Conservation (phyloP, 1,140 invertebrate species). For the Scaptomyza montana region DNA sequence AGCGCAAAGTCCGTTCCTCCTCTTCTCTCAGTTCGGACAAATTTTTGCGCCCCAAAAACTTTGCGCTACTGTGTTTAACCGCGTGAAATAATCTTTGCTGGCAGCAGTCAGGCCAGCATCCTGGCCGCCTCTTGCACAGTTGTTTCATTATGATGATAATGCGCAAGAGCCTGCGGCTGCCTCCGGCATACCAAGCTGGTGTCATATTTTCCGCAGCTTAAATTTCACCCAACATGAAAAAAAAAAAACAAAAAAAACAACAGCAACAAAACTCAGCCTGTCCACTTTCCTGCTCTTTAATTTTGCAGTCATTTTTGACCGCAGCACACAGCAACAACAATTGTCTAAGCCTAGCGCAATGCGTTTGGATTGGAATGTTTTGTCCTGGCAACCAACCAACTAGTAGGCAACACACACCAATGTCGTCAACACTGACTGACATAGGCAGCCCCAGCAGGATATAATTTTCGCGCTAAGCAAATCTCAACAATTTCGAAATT, state of each 20-base stretch:
- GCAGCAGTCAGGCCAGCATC: conserved; percentile 55
- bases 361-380: conserved; percentile 40
- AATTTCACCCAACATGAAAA: conserved; percentile 50
- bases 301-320: conserved; percentile 21
- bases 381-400: conserved; percentile 22
- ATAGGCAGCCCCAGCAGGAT: conserved; percentile 41
- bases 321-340: not conserved
- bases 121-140: not conserved
- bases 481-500: conserved; percentile 76
- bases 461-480: conserved; percentile 76
- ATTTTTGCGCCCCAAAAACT: conserved; percentile 19
- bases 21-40: conserved; percentile 21
- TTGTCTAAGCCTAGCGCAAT: conserved; percentile 61
- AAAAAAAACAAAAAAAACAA: too few species aligned
- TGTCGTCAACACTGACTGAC: conserved; percentile 7
- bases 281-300: conserved; percentile 48
- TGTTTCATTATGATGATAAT: conserved; percentile 78
- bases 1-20: conserved; percentile 1
- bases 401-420: conserved; percentile 26
- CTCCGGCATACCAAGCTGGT: conserved; percentile 59
- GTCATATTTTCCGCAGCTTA: conserved; percentile 82
- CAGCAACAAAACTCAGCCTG: conserved; percentile 19
- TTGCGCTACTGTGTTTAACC: conserved; percentile 72
- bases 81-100: conserved; percentile 81
- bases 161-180: conserved; percentile 63